Evolutionary conservation across 2,113 vertebrate species (phyloP).

Genomic region (Colius striatus): DNA sequence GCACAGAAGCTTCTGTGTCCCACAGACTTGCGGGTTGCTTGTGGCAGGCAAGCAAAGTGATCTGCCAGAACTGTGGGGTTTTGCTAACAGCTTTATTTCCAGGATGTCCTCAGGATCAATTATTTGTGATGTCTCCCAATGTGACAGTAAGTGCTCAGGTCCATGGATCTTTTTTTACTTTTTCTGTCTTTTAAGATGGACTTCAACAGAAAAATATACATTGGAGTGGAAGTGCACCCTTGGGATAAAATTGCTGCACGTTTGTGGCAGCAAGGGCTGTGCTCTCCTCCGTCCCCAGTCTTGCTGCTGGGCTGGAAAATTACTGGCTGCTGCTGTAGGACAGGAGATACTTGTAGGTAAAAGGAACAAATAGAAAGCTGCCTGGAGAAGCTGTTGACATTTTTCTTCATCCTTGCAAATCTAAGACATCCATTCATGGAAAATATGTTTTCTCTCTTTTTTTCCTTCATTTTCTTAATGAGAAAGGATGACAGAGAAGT

Average conservation of each 20-base stretch:
- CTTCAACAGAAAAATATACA: not conserved
- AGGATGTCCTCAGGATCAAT: not conserved
- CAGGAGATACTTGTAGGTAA: not conserved
- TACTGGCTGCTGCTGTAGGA: not conserved
- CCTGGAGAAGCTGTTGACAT: not conserved
- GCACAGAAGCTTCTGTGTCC: not conserved
- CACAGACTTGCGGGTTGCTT: rapidly evolving
- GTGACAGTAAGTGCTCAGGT: not conserved
- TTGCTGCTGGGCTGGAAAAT: not conserved
- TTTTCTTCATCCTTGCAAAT: not conserved
- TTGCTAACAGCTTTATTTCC: not conserved
- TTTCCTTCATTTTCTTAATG: not conserved
- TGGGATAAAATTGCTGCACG: not conserved
- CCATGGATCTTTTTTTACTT: not conserved
- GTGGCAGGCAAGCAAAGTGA: not conserved
- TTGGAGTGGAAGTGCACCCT: not conserved
- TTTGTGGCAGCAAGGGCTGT: not conserved
- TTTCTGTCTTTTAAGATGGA: not conserved
- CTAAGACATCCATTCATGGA: not conserved
- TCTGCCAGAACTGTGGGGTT: not conserved
- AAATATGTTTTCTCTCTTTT: not conserved
- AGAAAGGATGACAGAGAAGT: not conserved
- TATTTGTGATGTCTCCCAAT: not conserved
- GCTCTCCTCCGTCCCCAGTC: not conserved
- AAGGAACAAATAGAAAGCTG: not conserved